Percentiles rank a stretch among this genome's conserved stretches.
These are phyloP conservation scores for Leguminivora glycinivorella DNA, from an alignment of 1,140 invertebrate species.

Conservation along the genomic window DNA sequence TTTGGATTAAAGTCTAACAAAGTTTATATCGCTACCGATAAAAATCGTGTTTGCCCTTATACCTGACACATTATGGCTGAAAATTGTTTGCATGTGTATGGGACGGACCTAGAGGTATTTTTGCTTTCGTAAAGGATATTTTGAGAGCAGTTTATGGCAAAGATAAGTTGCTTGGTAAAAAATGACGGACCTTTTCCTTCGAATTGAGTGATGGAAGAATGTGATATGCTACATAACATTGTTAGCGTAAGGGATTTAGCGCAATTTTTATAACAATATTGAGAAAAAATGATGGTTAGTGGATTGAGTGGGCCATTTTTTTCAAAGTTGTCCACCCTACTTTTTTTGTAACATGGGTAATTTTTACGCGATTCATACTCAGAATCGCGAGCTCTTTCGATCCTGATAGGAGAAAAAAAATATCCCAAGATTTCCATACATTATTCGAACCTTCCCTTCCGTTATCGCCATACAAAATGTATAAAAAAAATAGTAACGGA, in stretches of 20 bases:
- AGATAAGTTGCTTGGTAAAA: slow-evolving; percentile 24
- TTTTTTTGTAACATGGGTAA: too few relatives aligned
- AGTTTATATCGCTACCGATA: neutral
- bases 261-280: neutral
- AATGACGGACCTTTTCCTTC: slow-evolving; percentile 27
- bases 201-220: slow-evolving; percentile 17
- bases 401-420: too few relatives aligned
- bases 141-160: slow-evolving; percentile 22
- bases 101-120: neutral
- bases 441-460: too few relatives aligned
- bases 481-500: too few relatives aligned
- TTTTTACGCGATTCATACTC: too few relatives aligned
- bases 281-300: too few relatives aligned
- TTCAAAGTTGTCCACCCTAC: too few relatives aligned
- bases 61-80: neutral
- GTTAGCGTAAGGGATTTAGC: slow-evolving; percentile 7
- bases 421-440: too few relatives aligned
- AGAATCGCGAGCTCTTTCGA: too few relatives aligned
- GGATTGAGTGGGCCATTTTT: too few relatives aligned
- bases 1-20: slow-evolving; percentile 17
- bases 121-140: slow-evolving; percentile 24
- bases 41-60: neutral
- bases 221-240: slow-evolving; percentile 11
- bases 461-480: too few relatives aligned
- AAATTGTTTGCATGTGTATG: neutral